phyloP scores from a whole-genome alignment of 2,888 invertebrate genomes.

The Lycaena phlaeas region DNA sequence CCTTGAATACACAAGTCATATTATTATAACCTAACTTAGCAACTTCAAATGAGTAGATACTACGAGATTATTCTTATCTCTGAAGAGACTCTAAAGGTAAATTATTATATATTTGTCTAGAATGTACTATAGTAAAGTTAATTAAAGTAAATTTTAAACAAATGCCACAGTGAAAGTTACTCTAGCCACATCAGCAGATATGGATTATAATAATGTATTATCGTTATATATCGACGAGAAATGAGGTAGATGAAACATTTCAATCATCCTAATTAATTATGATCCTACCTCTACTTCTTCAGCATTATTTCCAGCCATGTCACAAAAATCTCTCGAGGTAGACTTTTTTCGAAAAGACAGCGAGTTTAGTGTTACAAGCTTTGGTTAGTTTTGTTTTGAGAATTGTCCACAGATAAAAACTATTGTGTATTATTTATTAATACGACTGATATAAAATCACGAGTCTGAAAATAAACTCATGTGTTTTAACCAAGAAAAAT shows the following conservation, averaged over 20 bases:
- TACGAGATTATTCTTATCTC: no score
- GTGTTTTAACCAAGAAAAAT: no score
- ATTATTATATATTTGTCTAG: no score
- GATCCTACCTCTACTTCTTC: conserved; percentile 74
- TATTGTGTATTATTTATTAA: no score
- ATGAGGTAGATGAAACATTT: conserved; percentile 22
- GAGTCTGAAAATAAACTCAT: no score
- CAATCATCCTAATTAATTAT: conserved; percentile 10
- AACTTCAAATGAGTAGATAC: no score
- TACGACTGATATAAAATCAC: no score
- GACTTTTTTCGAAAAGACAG: conserved; percentile 53
- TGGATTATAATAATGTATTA: neutral
- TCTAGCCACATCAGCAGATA: conserved; percentile 63
- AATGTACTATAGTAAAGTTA: neutral
- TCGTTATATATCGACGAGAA: neutral
- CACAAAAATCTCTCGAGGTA: conserved; percentile 55
- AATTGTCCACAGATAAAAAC: no score
- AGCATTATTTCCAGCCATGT: conserved; percentile 75
- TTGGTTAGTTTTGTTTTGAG: no score
- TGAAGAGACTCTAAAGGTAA: no score
- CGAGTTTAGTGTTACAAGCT: no score
- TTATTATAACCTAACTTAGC: conserved; percentile 50
- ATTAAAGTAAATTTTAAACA: conserved; percentile 33
- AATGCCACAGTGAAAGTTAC: conserved; percentile 63
- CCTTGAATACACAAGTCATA: conserved; percentile 64